A percentile compares a stretch with the other conserved stretches of the same genome.
Conservation (phyloP, 2,113 vertebrate genomes). For the Neogobius melanostomus region DNA sequence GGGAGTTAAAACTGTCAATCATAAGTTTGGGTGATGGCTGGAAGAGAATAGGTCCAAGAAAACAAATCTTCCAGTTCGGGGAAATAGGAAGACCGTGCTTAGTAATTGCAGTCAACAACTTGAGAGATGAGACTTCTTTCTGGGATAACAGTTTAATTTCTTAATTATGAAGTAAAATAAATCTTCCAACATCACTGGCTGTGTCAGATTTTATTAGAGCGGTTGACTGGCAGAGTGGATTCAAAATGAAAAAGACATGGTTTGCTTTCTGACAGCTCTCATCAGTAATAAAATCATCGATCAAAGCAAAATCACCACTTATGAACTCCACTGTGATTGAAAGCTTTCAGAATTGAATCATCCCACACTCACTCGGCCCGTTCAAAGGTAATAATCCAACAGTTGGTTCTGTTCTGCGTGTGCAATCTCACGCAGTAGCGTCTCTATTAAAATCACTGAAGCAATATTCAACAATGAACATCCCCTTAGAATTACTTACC, state of each 20-base stretch:
- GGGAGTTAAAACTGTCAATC: too few species aligned
- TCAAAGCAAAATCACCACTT: constrained; percentile 6
- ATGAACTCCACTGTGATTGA: constrained; percentile 5
- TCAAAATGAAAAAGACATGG: not conserved
- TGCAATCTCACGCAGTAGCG: not conserved
- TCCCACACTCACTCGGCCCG: not conserved
- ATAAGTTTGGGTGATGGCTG: too few species aligned
- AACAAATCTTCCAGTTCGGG: too few species aligned
- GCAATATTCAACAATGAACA: constrained; percentile 22
- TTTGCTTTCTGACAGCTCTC: not conserved
- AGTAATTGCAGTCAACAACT: not conserved
- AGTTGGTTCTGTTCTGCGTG: not conserved
- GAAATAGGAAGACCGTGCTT: not conserved
- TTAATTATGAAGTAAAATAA: not conserved
- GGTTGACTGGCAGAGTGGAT: not conserved
- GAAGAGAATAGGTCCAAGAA: too few species aligned
- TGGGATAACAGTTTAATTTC: not conserved
- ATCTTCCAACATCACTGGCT: not conserved
- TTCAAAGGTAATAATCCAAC: not conserved
- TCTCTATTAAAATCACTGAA: constrained; percentile 7
- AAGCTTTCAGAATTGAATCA: not conserved
- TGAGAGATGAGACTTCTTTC: not conserved
- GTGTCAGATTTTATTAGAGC: constrained; percentile 1
- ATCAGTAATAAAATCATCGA: not conserved
- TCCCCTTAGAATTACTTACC: constrained; percentile 4